Percentiles rank a stretch among this genome's conserved stretches.
Conservation (phyloP, 2,797 vertebrate species). For the Buceros bicornis region DNA sequence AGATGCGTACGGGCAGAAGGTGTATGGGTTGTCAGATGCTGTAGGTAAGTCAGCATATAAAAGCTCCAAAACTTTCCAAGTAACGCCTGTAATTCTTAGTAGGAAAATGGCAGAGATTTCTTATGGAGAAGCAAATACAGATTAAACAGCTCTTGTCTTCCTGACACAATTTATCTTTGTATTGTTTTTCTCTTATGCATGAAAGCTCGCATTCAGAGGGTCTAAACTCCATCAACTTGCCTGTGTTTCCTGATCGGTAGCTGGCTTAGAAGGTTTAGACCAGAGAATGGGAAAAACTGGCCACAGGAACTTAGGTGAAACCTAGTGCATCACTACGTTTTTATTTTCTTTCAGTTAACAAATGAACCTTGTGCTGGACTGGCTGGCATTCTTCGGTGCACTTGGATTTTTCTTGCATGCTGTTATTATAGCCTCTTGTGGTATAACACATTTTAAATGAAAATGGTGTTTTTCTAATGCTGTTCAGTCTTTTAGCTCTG, state of each 20-base stretch:
- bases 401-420: slow-evolving; percentile 26
- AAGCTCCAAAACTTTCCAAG: neutral
- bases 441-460: neutral
- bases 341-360: slow-evolving; percentile 11
- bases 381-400: neutral
- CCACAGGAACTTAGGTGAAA: neutral
- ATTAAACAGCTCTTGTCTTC: neutral
- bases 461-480: neutral
- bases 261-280: neutral
- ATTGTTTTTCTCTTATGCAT: neutral
- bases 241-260: neutral
- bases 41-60: slow-evolving; percentile 85
- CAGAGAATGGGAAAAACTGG: neutral
- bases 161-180: neutral
- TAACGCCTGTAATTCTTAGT: neutral
- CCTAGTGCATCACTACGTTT: neutral
- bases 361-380: neutral
- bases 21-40: slow-evolving; percentile 94
- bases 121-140: neutral
- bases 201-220: neutral
- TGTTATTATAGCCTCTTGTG: neutral
- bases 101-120: neutral
- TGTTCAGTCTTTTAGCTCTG: neutral
- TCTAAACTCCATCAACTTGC: neutral
- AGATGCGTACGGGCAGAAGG: slow-evolving; percentile 94